Conservation (phyloP, 2,888 invertebrate genomes). For the Parnassius orleans region DNA sequence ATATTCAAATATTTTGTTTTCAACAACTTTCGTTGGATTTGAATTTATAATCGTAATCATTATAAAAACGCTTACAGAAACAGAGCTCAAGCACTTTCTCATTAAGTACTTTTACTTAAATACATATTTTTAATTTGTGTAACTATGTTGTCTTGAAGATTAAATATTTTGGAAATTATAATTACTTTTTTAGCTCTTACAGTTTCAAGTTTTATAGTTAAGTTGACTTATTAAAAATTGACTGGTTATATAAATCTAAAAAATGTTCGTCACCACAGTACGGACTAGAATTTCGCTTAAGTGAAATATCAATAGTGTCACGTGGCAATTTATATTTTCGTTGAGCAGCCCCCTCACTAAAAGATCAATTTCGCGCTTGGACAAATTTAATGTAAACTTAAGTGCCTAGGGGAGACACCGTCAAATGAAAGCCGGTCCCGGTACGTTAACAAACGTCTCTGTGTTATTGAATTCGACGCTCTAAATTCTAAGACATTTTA, state of each 20-base stretch:
- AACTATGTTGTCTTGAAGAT: too few relatives aligned
- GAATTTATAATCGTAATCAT: not conserved
- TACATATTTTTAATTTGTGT: too few relatives aligned
- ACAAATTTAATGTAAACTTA: constrained; percentile 78
- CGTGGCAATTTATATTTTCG: constrained; percentile 72
- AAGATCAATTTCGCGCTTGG: constrained; percentile 81
- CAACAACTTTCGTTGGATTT: constrained; percentile 16
- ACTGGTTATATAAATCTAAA: too few relatives aligned
- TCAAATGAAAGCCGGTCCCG: constrained; percentile 65
- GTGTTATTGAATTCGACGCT: constrained; percentile 67
- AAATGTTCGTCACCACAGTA: too few relatives aligned
- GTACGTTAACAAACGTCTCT: constrained; percentile 66
- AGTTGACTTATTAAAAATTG: too few relatives aligned
- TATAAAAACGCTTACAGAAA: constrained; percentile 9
- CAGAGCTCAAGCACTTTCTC: constrained; percentile 1
- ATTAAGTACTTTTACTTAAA: not conserved
- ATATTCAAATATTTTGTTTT: constrained; percentile 5
- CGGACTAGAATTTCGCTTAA: constrained; percentile 12
- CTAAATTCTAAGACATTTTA: constrained; percentile 44
- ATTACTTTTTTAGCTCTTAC: too few relatives aligned
- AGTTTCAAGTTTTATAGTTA: too few relatives aligned
- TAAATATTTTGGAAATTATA: too few relatives aligned
- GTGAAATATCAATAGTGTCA: constrained; percentile 64
- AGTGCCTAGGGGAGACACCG: constrained; percentile 67
- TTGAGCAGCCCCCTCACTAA: constrained; percentile 69